A percentile compares a stretch with the other conserved stretches of the same genome.
Evolutionary conservation across 2,113 vertebrate species (phyloP).

Genomic region (Myxocyprinus asiaticus): DNA sequence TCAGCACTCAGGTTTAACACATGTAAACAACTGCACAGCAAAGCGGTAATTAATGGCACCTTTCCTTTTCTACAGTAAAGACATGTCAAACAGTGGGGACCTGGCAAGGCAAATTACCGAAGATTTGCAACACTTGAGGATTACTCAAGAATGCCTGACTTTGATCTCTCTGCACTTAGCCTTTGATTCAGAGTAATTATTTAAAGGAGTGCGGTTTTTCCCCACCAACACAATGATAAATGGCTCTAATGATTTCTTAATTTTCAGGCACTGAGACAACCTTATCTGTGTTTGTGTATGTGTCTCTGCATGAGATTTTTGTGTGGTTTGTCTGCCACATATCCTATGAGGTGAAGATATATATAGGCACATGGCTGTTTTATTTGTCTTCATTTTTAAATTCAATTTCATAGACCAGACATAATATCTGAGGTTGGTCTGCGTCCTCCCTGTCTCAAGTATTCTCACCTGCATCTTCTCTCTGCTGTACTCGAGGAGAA

Average conservation of each 20-base stretch:
- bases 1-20: slow-evolving; percentile 66
- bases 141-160: slow-evolving; percentile 72
- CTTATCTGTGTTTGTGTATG: slow-evolving; percentile 50
- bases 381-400: slow-evolving; percentile 18
- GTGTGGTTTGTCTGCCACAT: slow-evolving; percentile 38
- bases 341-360: slow-evolving; percentile 47
- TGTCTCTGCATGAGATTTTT: slow-evolving; percentile 16
- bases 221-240: slow-evolving; percentile 62
- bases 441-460: slow-evolving; percentile 53
- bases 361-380: slow-evolving; percentile 28
- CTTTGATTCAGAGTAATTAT: slow-evolving; percentile 76
- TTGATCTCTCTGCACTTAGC: slow-evolving; percentile 72
- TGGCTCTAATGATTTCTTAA: slow-evolving; percentile 63
- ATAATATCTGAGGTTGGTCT: slow-evolving; percentile 49
- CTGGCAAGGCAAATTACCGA: slow-evolving; percentile 68
- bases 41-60: slow-evolving; percentile 68
- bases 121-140: slow-evolving; percentile 75
- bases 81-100: slow-evolving; percentile 74
- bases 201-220: slow-evolving; percentile 59
- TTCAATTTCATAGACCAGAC: slow-evolving; percentile 27
- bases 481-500: slow-evolving; percentile 20
- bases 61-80: slow-evolving; percentile 76
- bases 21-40: slow-evolving; percentile 70
- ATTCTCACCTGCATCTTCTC: slow-evolving; percentile 52
- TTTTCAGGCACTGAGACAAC: slow-evolving; percentile 56